phyloP scores from a whole-genome alignment of 2,797 vertebrate genomes.

The Florisuga fusca region DNA sequence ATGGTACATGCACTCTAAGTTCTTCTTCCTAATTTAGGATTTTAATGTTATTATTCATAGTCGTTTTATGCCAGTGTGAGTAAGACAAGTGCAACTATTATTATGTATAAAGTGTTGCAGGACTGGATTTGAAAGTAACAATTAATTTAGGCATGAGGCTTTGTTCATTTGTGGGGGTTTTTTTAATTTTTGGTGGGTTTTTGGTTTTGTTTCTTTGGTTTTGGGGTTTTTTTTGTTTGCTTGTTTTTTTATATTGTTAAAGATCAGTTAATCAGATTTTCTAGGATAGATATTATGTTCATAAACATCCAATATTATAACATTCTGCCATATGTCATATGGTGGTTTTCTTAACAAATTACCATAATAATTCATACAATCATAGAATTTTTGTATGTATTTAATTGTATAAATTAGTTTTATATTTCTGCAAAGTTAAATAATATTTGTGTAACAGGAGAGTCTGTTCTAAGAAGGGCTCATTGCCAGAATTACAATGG shows the following conservation, averaged over 20 bases:
- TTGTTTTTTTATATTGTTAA: neutral
- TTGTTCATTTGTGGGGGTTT: fast-evolving
- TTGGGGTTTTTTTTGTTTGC: no score
- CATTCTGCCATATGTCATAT: neutral
- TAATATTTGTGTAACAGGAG: neutral
- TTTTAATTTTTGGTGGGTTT: no score
- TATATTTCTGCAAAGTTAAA: neutral
- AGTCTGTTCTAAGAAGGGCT: neutral
- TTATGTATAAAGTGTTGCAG: neutral
- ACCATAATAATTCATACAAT: no score
- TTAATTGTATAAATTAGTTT: neutral
- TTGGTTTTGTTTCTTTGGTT: no score
- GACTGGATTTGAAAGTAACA: neutral
- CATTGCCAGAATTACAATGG: neutral
- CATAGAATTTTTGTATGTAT: no score
- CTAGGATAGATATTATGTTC: neutral
- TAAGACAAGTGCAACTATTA: neutral
- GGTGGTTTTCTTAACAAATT: neutral
- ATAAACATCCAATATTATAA: neutral
- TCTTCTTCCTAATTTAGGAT: neutral
- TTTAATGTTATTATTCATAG: neutral
- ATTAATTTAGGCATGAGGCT: neutral
- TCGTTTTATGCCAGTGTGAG: neutral
- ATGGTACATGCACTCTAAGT: fast-evolving
- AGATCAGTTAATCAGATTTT: neutral